These are phyloP conservation scores for Crenuchus spilurus DNA, from an alignment of 2,797 vertebrate species.

Conservation along the genomic window DNA sequence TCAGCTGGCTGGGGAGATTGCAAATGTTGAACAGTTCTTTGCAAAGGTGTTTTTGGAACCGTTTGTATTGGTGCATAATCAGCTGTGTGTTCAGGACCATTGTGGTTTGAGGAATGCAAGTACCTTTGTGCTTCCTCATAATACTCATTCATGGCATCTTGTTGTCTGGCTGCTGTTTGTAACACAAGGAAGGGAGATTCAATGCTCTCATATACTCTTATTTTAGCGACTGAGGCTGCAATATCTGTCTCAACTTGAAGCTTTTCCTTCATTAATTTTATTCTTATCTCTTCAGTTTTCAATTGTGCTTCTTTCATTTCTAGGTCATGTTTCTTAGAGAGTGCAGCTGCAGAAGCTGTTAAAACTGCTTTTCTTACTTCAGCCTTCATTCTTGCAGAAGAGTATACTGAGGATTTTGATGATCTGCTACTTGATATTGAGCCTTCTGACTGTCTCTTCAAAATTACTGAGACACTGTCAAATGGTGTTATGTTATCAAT, in stretches of 20 bases:
- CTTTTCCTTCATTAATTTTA: slow-evolving; percentile 7
- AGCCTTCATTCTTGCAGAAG: not conserved
- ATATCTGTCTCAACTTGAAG: not conserved
- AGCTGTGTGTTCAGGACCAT: not conserved
- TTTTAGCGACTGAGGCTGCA: not conserved
- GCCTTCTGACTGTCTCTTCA: not conserved
- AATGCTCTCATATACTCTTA: not conserved
- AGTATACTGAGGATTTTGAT: not conserved
- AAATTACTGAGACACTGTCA: not conserved
- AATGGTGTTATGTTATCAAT: not conserved
- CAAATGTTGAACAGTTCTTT: not conserved
- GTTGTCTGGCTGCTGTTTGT: not conserved
- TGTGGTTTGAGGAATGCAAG: not conserved
- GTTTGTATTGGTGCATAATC: not conserved
- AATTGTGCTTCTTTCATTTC: not conserved
- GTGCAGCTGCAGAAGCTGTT: not conserved
- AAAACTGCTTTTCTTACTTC: not conserved
- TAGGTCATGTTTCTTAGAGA: not conserved
- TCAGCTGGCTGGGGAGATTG: not conserved
- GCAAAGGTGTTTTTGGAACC: not conserved
- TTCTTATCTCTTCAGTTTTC: not conserved
- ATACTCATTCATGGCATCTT: not conserved
- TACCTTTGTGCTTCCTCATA: not conserved
- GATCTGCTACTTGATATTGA: not conserved
- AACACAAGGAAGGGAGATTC: not conserved